Conservation (phyloP, 2,113 vertebrate genomes). For the Agapornis roseicollis region DNA sequence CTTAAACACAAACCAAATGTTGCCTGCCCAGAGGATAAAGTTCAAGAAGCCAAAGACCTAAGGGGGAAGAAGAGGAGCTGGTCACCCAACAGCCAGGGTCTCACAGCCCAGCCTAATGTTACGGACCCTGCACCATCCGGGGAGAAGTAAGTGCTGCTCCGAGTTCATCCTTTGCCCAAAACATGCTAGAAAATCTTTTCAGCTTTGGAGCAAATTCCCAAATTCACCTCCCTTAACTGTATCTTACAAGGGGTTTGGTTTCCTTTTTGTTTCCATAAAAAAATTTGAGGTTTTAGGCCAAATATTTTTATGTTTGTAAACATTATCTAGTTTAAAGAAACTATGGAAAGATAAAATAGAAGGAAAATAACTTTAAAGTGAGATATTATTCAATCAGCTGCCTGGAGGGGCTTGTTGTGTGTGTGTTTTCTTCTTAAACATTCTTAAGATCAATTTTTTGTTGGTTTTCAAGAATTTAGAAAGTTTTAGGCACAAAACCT, state of each 20-base stretch:
- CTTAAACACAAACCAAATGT: conserved; percentile 99
- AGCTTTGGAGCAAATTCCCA: background rate
- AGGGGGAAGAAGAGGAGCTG: conserved; percentile 18
- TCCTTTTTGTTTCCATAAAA: background rate
- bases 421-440: background rate
- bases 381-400: background rate
- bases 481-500: background rate
- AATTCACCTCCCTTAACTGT: background rate
- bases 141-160: background rate
- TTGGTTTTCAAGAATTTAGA: background rate
- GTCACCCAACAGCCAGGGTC: background rate
- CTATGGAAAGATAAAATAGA: background rate
- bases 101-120: background rate
- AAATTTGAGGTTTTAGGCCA: background rate
- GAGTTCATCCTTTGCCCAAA: background rate
- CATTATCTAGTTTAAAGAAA: background rate
- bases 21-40: conserved; percentile 98
- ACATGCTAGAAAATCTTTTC: background rate
- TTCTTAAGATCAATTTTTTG: background rate
- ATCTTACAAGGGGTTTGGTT: background rate
- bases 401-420: background rate
- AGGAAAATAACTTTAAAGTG: background rate
- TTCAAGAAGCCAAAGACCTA: conserved; percentile 97
- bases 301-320: background rate
- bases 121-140: accelerated